Conservation (phyloP, 2,888 invertebrate species). For the Cryptophagus acutangulus region DNA sequence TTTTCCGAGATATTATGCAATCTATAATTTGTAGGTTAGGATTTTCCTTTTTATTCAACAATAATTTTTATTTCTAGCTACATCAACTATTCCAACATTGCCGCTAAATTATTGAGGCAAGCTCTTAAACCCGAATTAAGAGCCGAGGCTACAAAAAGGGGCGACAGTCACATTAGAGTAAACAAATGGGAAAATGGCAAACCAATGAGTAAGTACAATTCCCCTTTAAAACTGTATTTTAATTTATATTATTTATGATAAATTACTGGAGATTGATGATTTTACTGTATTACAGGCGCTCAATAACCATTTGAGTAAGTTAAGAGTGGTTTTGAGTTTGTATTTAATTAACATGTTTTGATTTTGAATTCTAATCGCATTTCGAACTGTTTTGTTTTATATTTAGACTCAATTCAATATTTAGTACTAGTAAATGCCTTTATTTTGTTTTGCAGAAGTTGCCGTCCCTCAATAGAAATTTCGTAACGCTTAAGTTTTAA, state of each 20-base stretch:
- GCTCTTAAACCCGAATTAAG: constrained; percentile 73
- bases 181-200: constrained; percentile 89
- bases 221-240: too few relatives aligned
- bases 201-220: constrained; percentile 70
- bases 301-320: constrained; percentile 29
- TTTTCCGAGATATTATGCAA: too few relatives aligned
- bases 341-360: too few relatives aligned
- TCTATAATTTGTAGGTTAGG: constrained; percentile 12
- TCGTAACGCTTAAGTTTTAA: too few relatives aligned
- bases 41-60: constrained; percentile 1
- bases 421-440: too few relatives aligned
- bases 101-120: constrained; percentile 75
- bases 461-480: too few relatives aligned
- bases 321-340: constrained; percentile 23
- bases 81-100: constrained; percentile 93
- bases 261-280: constrained; percentile 14
- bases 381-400: too few relatives aligned
- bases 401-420: too few relatives aligned
- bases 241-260: constrained; percentile 10
- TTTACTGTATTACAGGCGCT: constrained; percentile 31
- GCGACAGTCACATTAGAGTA: constrained; percentile 71
- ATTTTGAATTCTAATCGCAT: too few relatives aligned
- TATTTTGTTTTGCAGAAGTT: too few relatives aligned
- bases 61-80: constrained; percentile 59
- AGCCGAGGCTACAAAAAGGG: constrained; percentile 70